Base-by-base conservation (phyloP, 2,113 vertebrate genomes). In the Esox niger region DNA sequence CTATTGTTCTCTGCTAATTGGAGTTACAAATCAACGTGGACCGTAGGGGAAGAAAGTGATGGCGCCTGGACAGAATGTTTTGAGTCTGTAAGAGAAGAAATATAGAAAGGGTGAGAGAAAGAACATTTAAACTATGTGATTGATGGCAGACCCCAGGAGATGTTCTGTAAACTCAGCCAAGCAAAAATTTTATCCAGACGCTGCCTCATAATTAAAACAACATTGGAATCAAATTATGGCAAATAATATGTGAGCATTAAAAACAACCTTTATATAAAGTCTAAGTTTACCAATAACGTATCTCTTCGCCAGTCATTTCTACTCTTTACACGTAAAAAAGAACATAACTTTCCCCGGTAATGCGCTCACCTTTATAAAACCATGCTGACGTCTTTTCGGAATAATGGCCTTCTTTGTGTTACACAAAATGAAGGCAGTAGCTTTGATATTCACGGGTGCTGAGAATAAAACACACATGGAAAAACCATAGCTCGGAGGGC, bases 401-500 rank as follows among this genome's bases (percentile, higher is more conserved):
- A 75, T 29, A 62, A 71, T 60, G 26, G 31, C 46, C 54, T 70
- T 66, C 35, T 75, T 68, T 71, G 9, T 43, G 15, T 43, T 43
- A 17, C 13, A 43, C 15, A 43, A 43, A 15, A 43, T 10, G 75
- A 59, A 1, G 59, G 49, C 55, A 66, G 25, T 23, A 13, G 52
- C 21, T 81, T 66, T 59, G 71, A 58, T 78, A 74, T 75, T 78
- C 63, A 62, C 5, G 78, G 35, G 20, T 52, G 66, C 71, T 66
- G 60, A 29, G 71, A 74, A 72, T 56, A 72, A 43, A 77, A 73
- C 58, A 63, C 62, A 76, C 69, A 81, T 69, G 87, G 88, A 89
- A 90, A 91, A 81, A 84, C 75, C 67, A 79, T 79, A 83, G 80
- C 87, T 56, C 65, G 33, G 38, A 77, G 64, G 66, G n/a, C n/a